Base-by-base conservation (phyloP, 2,797 vertebrate genomes). In the Parambassis ranga region DNA sequence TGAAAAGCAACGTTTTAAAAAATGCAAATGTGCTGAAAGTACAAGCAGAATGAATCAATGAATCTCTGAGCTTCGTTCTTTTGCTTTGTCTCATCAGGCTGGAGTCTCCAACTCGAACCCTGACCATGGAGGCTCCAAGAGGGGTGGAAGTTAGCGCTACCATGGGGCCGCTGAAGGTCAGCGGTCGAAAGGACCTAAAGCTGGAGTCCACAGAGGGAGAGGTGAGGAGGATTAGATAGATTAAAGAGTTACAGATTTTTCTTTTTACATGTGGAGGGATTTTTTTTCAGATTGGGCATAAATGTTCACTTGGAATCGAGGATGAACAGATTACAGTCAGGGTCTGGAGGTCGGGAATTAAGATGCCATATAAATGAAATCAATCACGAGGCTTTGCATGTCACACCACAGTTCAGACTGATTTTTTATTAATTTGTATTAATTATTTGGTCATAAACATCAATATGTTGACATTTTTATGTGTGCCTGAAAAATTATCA, bases 171-270 rank as follows among this genome's bases (percentile, higher is more conserved):
- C 87, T 97, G 84, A 94, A 93, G 87, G 94, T 95, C 81, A 93
- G 91, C 0, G 91, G 96, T 66, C 92, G 94, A 69, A 95, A 94
- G 56, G 95, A 97, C 86, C 91, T 97, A 47, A 92, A 87, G 78
- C 90, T 97, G 89, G 94, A 95, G 83, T 96, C 96, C 86, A 95
- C 95, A 86, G 95, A 96, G 9, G 95, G 96, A 90, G 95, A 96
- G 94, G 96, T 96, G 82, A 90, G 76, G 8, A 33, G 5, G 2
- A 15, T 13, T 14, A 4, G 5, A 16, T 16, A 8, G 18, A n/a
- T n/a, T n/a, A n/a, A n/a, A n/a, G n/a, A n/a, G n/a, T n/a, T n/a
- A n/a, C n/a, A n/a, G n/a, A n/a, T n/a, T n/a, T n/a, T n/a, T n/a
- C n/a, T n/a, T n/a, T n/a, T n/a, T n/a, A n/a, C n/a, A n/a, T n/a